Evolutionary conservation across 2,797 vertebrate genomes (phyloP).

Genomic region (Propithecus deckenii): DNA sequence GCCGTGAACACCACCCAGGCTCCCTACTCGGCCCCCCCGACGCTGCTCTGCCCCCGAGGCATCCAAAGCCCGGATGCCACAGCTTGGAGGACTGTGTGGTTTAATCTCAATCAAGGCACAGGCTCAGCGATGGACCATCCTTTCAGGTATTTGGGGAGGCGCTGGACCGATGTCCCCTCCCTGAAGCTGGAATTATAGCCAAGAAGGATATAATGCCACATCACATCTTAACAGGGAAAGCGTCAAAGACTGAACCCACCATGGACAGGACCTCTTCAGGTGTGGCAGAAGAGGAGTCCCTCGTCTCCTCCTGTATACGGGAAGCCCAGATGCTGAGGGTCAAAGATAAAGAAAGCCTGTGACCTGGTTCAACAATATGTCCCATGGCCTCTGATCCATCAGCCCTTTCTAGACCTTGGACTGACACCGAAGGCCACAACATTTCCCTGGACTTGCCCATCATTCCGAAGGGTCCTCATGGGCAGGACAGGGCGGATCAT

Average conservation of each 20-base stretch:
- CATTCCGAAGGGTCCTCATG: background rate
- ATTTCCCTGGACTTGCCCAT: background rate
- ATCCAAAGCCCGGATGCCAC: rapidly evolving
- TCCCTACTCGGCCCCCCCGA: rapidly evolving
- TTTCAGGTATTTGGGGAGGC: rapidly evolving
- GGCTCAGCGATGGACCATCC: background rate
- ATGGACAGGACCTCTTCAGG: rapidly evolving
- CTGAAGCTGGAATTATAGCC: background rate
- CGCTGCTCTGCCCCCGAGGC: rapidly evolving
- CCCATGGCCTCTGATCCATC: background rate
- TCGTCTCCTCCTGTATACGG: rapidly evolving
- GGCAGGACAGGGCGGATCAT: background rate
- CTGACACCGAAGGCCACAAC: background rate
- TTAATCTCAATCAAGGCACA: rapidly evolving
- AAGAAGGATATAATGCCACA: background rate
- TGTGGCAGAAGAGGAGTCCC: background rate
- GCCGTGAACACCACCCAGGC: rapidly evolving
- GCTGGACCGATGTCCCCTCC: rapidly evolving
- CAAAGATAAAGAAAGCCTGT: background rate
- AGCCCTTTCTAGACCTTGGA: background rate
- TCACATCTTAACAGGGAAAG: rapidly evolving
- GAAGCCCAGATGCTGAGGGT: background rate
- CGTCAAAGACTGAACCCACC: rapidly evolving
- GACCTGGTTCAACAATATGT: background rate
- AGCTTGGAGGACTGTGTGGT: rapidly evolving